A percentile compares a stretch with the other conserved stretches of the same genome.
phyloP scores from a whole-genome alignment of 2,797 vertebrate species.

The Gallinago stenura region DNA sequence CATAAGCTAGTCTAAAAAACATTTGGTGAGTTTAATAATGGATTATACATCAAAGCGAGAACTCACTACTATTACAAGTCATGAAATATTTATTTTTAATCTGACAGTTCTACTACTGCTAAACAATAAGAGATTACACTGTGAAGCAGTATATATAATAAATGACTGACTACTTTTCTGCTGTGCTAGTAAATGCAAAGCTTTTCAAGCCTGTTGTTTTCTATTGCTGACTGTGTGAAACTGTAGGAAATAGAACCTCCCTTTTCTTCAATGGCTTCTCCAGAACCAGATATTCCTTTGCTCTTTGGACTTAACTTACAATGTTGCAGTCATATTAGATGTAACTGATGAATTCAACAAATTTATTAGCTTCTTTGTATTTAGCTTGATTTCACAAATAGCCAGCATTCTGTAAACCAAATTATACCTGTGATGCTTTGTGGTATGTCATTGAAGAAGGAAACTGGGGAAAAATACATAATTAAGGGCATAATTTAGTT shows the following conservation, averaged over 20 bases:
- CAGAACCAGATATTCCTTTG: neutral
- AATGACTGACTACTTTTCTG: slow-evolving; percentile 48
- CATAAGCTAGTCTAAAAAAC: slow-evolving; percentile 44
- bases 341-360: neutral
- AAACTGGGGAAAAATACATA: neutral
- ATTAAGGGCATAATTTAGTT: neutral
- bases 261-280: neutral
- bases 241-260: neutral
- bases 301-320: neutral
- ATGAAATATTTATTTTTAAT: slow-evolving; percentile 71
- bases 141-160: slow-evolving; percentile 36
- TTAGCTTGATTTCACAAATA: neutral
- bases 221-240: neutral
- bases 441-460: neutral
- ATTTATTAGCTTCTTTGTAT: neutral
- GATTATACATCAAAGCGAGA: slow-evolving; percentile 70
- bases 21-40: slow-evolving; percentile 69
- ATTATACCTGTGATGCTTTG: neutral
- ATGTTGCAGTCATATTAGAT: neutral
- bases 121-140: slow-evolving; percentile 53
- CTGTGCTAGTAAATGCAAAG: slow-evolving; percentile 35
- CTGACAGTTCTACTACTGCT: slow-evolving; percentile 45
- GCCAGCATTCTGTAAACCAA: neutral
- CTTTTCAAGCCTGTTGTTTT: neutral
- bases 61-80: slow-evolving; percentile 56